These are phyloP conservation scores for Drosophila aff. DNA, from an alignment of 1,140 invertebrate species.

Conservation along the genomic window DNA sequence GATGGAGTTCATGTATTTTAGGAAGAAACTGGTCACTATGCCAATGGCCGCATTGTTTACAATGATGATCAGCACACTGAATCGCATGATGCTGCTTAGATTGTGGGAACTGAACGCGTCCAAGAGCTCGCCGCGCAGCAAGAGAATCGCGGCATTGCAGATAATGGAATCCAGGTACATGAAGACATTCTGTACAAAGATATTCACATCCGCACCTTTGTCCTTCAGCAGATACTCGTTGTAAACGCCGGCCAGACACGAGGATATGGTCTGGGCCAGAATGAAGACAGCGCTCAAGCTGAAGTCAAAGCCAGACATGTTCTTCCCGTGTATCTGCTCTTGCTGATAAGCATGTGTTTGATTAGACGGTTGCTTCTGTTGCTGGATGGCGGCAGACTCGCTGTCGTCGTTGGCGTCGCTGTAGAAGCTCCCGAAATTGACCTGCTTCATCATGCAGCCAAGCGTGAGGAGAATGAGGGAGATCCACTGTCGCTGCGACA, in stretches of 20 bases:
- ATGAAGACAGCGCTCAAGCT: conserved; percentile 91
- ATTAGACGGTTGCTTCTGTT: conserved; percentile 1
- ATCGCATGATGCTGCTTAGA: conserved; percentile 87
- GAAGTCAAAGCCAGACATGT: conserved; percentile 86
- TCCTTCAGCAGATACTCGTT: conserved; percentile 98
- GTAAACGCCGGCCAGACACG: conserved; percentile 97
- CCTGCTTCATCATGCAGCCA: conserved; percentile 96
- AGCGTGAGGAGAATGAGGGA: conserved; percentile 94
- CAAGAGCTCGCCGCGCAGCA: conserved; percentile 88
- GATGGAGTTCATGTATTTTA: conserved; percentile 97
- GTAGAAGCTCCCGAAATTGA: conserved; percentile 87
- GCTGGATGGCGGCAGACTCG: conserved; percentile 58
- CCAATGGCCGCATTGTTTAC: conserved; percentile 96
- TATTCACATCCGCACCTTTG: conserved; percentile 92
- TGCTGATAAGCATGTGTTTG: neutral
- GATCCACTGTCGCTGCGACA: conserved; percentile 94
- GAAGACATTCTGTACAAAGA: conserved; percentile 97
- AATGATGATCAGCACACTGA: conserved; percentile 92
- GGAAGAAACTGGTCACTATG: conserved; percentile 97
- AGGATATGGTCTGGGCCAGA: conserved; percentile 94
- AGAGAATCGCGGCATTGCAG: conserved; percentile 92
- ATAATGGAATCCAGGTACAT: conserved; percentile 98
- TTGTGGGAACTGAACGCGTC: conserved; percentile 87
- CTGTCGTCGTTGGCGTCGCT: conserved; percentile 72
- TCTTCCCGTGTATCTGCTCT: conserved; percentile 82